Evolutionary conservation across 2,888 invertebrate genomes (phyloP), one percentile per base, ranked within the genome.

Genomic region (Heliconius erato): DNA sequence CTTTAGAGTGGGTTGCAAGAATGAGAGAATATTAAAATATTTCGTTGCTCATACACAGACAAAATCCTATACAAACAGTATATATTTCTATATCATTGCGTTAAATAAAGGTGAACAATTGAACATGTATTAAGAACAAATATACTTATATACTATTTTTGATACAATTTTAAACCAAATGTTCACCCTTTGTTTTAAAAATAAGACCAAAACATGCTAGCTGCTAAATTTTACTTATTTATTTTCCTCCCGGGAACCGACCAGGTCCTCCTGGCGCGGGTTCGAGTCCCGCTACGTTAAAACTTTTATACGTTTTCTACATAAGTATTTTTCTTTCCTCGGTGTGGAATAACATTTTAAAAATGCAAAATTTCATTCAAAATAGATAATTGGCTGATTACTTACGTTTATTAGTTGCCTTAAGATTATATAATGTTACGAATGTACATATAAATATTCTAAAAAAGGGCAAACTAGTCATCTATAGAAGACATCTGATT

Each of bases 21-120:
- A 71, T 32, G 63, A 82, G 23, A 28, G 65, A 79, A 35, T 59
- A 54, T 23, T 74, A 32, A 32, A 54, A 7, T 59, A 59, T 74
- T 14, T 59, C 74, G 59, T 59, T 74, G 59, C 54, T 59, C 12
- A 32, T 49, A 23, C 23, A 3, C 23, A 23, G 54, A 54, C 16
- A 16, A 72, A 16, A 74, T 28, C 4, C 23, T 35, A 19, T 49
- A 69, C n/a, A 16, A 16, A 49, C 16, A 49, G 23, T 19, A 23
- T 23, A 23, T 23, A 59, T 23, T 23, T 23, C 3, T 23, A 59
- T 59, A 59, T 59, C 16, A 59, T 23, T 59, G 23, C 9, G 19
- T 23, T 9, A 63, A 63, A 63, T n/a, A 63, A 9, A 19, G n/a
- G n/a, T n/a, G n/a, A 23, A 19, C 19, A 54, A 16, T 6, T 49